phyloP scores from a whole-genome alignment of 2,888 invertebrate genomes.

The Toxonevra muliebris region DNA sequence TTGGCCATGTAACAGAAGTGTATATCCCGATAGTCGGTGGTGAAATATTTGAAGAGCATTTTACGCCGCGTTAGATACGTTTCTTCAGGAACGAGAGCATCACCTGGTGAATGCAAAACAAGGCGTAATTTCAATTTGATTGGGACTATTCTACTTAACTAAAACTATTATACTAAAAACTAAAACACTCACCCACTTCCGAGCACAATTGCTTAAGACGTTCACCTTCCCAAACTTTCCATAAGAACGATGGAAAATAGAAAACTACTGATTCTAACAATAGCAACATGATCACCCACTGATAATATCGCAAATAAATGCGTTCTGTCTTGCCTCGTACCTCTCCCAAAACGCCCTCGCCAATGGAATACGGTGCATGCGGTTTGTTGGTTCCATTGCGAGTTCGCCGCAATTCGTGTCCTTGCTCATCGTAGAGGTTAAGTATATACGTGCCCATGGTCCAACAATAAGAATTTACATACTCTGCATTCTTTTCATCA shows the following conservation, averaged over 20 bases:
- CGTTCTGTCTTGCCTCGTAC: slow-evolving; percentile 47
- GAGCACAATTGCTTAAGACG: slow-evolving; percentile 60
- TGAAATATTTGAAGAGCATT: slow-evolving; percentile 55
- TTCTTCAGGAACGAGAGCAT: slow-evolving; percentile 47
- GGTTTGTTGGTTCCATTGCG: slow-evolving; percentile 46
- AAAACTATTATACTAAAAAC: neutral
- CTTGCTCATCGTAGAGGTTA: slow-evolving; percentile 37
- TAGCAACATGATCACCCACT: slow-evolving; percentile 61
- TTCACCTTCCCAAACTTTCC: slow-evolving; percentile 66
- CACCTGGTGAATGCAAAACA: slow-evolving; percentile 37
- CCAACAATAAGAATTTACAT: slow-evolving; percentile 82
- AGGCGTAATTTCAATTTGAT: neutral
- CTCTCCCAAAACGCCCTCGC: slow-evolving; percentile 54
- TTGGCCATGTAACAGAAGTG: slow-evolving; percentile 70
- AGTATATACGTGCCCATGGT: slow-evolving; percentile 77
- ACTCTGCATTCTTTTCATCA: slow-evolving; percentile 68
- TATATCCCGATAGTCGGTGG: slow-evolving; percentile 52
- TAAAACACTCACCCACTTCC: slow-evolving; percentile 50
- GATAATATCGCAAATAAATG: slow-evolving; percentile 61
- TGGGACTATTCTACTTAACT: neutral
- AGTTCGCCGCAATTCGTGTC: slow-evolving; percentile 8
- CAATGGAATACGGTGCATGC: slow-evolving; percentile 40
- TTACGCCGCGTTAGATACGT: slow-evolving; percentile 45
- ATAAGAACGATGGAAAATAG: slow-evolving; percentile 60
- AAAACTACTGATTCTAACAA: slow-evolving; percentile 58